Base-by-base conservation (phyloP, 2,797 vertebrate genomes). In the Coluber constrictor region DNA sequence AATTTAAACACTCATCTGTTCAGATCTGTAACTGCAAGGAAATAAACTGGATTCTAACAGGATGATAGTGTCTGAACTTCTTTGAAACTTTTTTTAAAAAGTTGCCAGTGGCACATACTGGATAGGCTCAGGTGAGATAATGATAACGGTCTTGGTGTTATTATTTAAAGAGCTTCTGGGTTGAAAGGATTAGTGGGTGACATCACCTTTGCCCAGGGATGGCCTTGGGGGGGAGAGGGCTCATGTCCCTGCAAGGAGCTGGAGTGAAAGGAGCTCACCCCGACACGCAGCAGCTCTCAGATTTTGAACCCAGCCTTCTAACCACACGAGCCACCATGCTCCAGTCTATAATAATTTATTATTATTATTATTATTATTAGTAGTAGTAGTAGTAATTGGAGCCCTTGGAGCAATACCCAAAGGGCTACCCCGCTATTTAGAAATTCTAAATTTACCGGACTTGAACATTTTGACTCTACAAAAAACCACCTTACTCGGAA, bases 251-350 rank as follows among this genome's bases (percentile, higher is more conserved):
- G 63, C 6, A 70, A 70, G 63, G 61, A 29, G 27, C 61, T 54
- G 51, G 51, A 54, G 51, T 54, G 51, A 54, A 54, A 54, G 51
- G 61, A n/a, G 61, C 12, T 66, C 11, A 66, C 4, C 61, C 61
- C 0, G 27, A 66, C 29, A n/a, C 0, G 0, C 12, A 66, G 61
- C 11, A n/a, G 61, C 1, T 66, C 61, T 66, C 1, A 0, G 29
- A 29, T 66, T 66, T 66, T 4, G 1, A n/a, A 66, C 1, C 4
- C 61, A 66, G 61, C 1, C 0, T 66, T 66, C 12, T 15, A 66
- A n/a, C 29, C 29, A 15, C 27, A 4, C 0, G 12, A n/a, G 61
- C 61, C 61, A n/a, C 0, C 1, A 2, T 0, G 29, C 4, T n/a
- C 12, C 61, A 32, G 7, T 8, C 16, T 37, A 37, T 37, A 37